Base-by-base conservation (phyloP, 2,888 invertebrate species). In the Hoplodrina blanda region DNA sequence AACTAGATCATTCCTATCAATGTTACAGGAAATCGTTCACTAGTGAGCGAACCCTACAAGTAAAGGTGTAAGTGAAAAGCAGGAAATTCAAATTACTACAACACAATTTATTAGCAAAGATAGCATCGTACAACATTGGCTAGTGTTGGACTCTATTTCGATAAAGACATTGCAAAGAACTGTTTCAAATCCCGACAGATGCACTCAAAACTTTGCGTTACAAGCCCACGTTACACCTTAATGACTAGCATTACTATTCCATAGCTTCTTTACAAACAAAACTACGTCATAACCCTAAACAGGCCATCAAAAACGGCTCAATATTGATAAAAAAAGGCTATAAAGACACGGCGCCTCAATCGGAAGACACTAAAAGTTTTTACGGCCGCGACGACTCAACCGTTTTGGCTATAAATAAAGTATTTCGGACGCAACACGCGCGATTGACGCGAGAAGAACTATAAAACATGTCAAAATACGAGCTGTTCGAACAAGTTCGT, bases 271-370 rank as follows among this genome's bases (percentile, higher is more conserved):
- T 68, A 83, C 66, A 62, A 80, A 82, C 75, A 75, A 70, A 75
- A 81, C 72, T 79, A 62, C 65, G 62, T 73, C 76, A 83, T 83
- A 83, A 83, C 79, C 77, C 67, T 83, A 73, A 84, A 84, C 78
- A 84, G 83, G 56, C 72, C 62, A 74, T 84, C 78, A 84, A 76
- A 80, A 80, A 69, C 80, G 69, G 76, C 72, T 82, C 80, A 81
- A 80, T 84, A 82, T 83, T 83, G 83, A 84, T 82, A 82, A 84
- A 83, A n/a, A 83, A 77, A 62, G 56, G 63, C 59, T 61, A 64
- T 84, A 82, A 81, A 79, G 64, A 73, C 84, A 71, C 75, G 75
- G 82, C 75, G 73, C 82, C 81, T 82, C 84, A 81, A 83, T 83
- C 82, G 84, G 63, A 80, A 80, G 73, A 72, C 64, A 84, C 76